A percentile compares a stretch with the other conserved stretches of the same genome.
Evolutionary conservation across 2,888 invertebrate species (phyloP).

Genomic region (Ommatoiulus sabulosus): DNA sequence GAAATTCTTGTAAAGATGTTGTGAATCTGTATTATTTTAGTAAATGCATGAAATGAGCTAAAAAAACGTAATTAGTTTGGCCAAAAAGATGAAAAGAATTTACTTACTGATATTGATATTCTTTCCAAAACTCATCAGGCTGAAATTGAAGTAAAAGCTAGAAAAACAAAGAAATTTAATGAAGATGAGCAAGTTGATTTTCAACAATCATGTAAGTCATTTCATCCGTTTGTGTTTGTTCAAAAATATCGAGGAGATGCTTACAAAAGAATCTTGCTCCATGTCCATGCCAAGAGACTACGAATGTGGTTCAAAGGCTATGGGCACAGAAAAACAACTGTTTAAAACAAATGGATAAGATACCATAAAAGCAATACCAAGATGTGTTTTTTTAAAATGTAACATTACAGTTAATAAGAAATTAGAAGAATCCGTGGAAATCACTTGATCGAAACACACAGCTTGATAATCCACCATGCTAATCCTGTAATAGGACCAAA

Average conservation of each 20-base stretch:
- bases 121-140: conserved; percentile 60
- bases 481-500: conserved; percentile 72
- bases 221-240: not conserved
- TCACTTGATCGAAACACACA: conserved; percentile 77
- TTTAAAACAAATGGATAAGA: not conserved
- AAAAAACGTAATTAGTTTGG: no score
- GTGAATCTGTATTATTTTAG: no score
- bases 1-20: no score
- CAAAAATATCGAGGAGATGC: conserved; percentile 47
- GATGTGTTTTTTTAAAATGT: not conserved
- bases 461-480: conserved; percentile 91
- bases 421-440: conserved; percentile 60
- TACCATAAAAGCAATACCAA: not conserved
- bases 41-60: no score
- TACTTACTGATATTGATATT: not conserved
- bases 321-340: conserved; percentile 54
- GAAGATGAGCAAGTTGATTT: not conserved
- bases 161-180: conserved; percentile 33
- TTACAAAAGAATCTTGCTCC: conserved; percentile 61
- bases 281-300: conserved; percentile 62
- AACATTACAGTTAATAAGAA: conserved; percentile 61
- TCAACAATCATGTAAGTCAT: not conserved
- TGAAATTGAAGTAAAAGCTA: conserved; percentile 60
- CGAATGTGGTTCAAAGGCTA: conserved; percentile 63
- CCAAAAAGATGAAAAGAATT: no score